Evolutionary conservation across 2,888 invertebrate genomes (phyloP), one percentile per base, ranked within the genome.

Genomic region (Tuberolachnus salignus): DNA sequence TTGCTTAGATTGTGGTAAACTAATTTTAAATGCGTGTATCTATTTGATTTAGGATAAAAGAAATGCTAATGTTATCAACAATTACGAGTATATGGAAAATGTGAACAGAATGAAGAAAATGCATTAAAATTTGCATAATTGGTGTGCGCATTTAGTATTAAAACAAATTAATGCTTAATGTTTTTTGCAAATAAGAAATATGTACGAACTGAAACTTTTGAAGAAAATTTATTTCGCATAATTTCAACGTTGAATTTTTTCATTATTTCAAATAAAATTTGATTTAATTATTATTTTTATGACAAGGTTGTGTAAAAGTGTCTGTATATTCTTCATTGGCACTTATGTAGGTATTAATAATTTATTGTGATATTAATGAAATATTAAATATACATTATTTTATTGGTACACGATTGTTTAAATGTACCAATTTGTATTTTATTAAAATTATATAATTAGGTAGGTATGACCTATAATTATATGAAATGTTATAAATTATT

Each of bases 21-120:
- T 55, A 19, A 11, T 21, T 55, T 21, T 55, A 55, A 3, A 21
- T 11, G 8, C 19, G 10, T n/a, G 6, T 46, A 42, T 6, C 10
- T 0, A 26, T 69, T 69, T 69, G 53, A 59, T 71, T 26, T 71
- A 71, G 71, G 46, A 59, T 26, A 46, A 57, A 13, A 59, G 46
- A 19, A 71, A 71, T 11, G 34, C 51, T 2, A n/a, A 51, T 26
- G 16, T 21, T 16, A 21, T 34, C 51, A 51, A 21, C 61, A 73
- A 61, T 21, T 61, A 63, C 34, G 34, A 49, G 10, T 51, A 51
- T 10, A 21, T 19, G 16, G 34, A 34, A 26, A 51, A 63, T 19
- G n/a, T 26, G 11, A 21, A 61, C 21, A 16, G 19, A 42, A 61
- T 61, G 51, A 73, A 73, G 61, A 73, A 73, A 51, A 49, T 34